A percentile compares a stretch with the other conserved stretches of the same genome.
phyloP scores from a whole-genome alignment of 2,797 vertebrate species.

The Ateles fusciceps region DNA sequence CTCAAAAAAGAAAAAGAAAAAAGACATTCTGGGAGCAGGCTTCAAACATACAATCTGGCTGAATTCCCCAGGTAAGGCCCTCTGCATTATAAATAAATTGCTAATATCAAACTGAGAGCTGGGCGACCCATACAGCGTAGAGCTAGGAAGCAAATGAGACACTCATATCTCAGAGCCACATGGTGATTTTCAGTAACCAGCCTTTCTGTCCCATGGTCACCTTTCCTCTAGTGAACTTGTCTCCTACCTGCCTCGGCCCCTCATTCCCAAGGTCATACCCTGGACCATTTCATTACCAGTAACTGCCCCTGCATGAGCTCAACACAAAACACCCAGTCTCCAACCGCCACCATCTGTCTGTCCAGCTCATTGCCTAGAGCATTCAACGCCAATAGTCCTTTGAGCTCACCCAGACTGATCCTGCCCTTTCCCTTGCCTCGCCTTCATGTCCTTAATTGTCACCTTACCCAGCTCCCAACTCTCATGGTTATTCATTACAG shows the following conservation, averaged over 20 bases:
- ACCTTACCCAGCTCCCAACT: neutral
- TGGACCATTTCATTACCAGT: neutral
- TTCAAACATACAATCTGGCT: neutral
- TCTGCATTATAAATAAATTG: neutral
- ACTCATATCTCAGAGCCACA: neutral
- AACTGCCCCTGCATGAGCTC: neutral
- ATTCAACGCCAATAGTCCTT: neutral
- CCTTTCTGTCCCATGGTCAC: neutral
- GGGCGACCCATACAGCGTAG: neutral
- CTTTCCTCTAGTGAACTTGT: neutral
- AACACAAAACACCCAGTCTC: neutral
- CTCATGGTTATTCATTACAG: neutral
- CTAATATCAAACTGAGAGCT: neutral
- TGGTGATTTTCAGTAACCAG: neutral
- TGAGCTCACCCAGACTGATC: no score
- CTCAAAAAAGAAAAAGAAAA: neutral
- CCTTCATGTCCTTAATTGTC: neutral
- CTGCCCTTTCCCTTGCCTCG: neutral
- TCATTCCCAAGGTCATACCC: neutral
- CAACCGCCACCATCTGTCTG: neutral
- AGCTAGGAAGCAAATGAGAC: neutral
- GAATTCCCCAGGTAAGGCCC: neutral
- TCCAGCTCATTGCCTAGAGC: neutral
- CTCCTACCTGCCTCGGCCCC: neutral
- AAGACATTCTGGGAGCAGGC: slow-evolving; percentile 48